phyloP scores from a whole-genome alignment of 2,113 vertebrate genomes.

The Megaptera novaeangliae region DNA sequence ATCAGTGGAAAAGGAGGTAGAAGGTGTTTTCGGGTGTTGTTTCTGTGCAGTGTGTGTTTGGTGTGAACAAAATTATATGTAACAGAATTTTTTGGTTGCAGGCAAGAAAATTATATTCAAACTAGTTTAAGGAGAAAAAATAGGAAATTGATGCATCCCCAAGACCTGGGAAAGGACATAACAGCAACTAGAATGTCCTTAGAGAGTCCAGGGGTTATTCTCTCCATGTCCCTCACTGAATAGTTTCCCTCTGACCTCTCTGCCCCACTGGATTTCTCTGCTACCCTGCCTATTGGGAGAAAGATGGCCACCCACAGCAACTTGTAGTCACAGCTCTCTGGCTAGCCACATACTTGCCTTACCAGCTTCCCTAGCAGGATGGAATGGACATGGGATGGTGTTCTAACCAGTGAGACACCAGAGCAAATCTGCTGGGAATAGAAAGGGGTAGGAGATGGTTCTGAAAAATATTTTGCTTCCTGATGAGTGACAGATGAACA shows the following conservation, averaged over 20 bases:
- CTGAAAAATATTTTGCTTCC: slow-evolving; percentile 12
- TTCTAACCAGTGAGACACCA: not conserved
- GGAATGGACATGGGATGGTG: not conserved
- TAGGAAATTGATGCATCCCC: fast-evolving
- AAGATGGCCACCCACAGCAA: not conserved
- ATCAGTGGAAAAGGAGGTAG: not conserved
- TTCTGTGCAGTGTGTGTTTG: not conserved
- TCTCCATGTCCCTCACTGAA: fast-evolving
- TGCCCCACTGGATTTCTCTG: not conserved
- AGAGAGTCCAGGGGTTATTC: not conserved
- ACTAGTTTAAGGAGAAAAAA: not conserved
- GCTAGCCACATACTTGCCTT: not conserved
- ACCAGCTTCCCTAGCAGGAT: not conserved
- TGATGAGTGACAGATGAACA: not conserved
- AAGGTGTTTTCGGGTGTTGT: not conserved
- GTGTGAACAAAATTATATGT: not conserved
- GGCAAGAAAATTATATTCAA: not conserved
- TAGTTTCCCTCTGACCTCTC: not conserved
- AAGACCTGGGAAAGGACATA: not conserved
- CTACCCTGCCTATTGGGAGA: not conserved
- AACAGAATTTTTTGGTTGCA: not conserved
- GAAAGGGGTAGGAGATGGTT: not conserved
- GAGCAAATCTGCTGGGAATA: not conserved
- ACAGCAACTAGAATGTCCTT: not conserved
- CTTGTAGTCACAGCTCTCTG: not conserved